These are phyloP conservation scores for Epinotia ramella DNA, from an alignment of 2,888 invertebrate genomes.

Conservation along the genomic window DNA sequence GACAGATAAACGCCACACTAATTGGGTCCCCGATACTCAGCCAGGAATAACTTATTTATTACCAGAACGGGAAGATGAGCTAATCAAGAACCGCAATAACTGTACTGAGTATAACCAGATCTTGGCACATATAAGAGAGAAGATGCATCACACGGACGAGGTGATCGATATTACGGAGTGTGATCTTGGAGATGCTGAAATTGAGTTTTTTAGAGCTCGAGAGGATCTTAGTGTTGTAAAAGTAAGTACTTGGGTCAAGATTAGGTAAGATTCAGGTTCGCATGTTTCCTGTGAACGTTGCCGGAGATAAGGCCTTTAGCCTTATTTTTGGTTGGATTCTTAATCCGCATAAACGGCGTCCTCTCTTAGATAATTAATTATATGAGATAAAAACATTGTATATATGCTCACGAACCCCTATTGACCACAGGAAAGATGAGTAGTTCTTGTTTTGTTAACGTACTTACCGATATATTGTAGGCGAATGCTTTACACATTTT, in stretches of 20 bases:
- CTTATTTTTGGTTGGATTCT: too few relatives aligned
- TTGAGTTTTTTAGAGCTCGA: slow-evolving; percentile 71
- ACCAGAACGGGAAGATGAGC: slow-evolving; percentile 78
- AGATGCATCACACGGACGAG: slow-evolving; percentile 80
- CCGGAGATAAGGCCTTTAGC: too few relatives aligned
- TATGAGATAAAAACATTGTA: too few relatives aligned
- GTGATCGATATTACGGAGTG: slow-evolving; percentile 78
- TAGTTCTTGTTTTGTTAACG: too few relatives aligned
- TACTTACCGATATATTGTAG: too few relatives aligned
- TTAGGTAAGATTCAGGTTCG: too few relatives aligned
- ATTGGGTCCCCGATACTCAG: slow-evolving; percentile 13
- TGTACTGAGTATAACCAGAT: slow-evolving; percentile 81
- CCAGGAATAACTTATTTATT: slow-evolving; percentile 40
- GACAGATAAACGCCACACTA: slow-evolving; percentile 24
- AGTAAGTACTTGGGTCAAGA: slow-evolving; percentile 54
- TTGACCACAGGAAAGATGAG: too few relatives aligned
- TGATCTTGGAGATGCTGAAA: slow-evolving; percentile 76
- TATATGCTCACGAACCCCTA: too few relatives aligned
- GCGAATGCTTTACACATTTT: neutral
- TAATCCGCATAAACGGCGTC: too few relatives aligned
- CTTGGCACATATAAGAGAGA: slow-evolving; percentile 79
- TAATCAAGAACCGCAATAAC: slow-evolving; percentile 74
- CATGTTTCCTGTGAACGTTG: too few relatives aligned
- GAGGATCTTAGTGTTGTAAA: slow-evolving; percentile 72
- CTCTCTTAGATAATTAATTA: too few relatives aligned